phyloP scores from a whole-genome alignment of 2,888 invertebrate species.

The Ectemnius continuus region DNA sequence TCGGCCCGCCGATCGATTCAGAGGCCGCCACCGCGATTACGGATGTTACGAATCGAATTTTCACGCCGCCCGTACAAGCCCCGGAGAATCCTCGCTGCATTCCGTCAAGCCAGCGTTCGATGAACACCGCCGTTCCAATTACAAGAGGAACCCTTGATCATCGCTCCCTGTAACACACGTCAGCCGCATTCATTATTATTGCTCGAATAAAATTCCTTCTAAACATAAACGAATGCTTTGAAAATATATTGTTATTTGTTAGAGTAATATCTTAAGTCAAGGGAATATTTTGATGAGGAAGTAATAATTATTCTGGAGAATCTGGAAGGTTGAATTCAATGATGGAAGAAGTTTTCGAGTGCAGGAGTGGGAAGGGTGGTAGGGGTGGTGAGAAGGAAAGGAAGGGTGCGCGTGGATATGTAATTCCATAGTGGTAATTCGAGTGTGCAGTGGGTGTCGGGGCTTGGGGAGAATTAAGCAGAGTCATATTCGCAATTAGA shows the following conservation, averaged over 20 bases:
- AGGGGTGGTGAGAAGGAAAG: not conserved
- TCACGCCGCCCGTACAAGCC: conserved; percentile 38
- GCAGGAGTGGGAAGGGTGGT: not conserved
- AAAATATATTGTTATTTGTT: too few species aligned
- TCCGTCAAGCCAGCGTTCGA: too few species aligned
- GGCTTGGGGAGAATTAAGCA: conserved; percentile 71
- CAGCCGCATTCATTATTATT: too few species aligned
- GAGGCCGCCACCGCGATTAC: conserved; percentile 25
- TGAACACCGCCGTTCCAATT: too few species aligned
- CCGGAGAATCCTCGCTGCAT: too few species aligned
- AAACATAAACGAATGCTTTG: too few species aligned
- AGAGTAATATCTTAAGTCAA: too few species aligned
- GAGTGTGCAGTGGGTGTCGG: conserved; percentile 23
- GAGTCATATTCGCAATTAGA: conserved; percentile 76
- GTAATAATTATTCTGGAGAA: too few species aligned
- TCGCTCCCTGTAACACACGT: too few species aligned
- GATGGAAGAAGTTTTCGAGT: not conserved
- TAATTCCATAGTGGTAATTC: conserved; percentile 53
- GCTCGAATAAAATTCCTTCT: too few species aligned
- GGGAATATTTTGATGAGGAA: too few species aligned
- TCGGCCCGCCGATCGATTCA: conserved; percentile 8
- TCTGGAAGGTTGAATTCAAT: not conserved
- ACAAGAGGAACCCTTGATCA: too few species aligned
- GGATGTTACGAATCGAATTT: conserved; percentile 59
- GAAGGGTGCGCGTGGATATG: conserved; percentile 20